A percentile compares a stretch with the other conserved stretches of the same genome.
These are phyloP conservation scores for Bradypodion ventrale DNA, from an alignment of 2,797 vertebrate species.

Conservation along the genomic window DNA sequence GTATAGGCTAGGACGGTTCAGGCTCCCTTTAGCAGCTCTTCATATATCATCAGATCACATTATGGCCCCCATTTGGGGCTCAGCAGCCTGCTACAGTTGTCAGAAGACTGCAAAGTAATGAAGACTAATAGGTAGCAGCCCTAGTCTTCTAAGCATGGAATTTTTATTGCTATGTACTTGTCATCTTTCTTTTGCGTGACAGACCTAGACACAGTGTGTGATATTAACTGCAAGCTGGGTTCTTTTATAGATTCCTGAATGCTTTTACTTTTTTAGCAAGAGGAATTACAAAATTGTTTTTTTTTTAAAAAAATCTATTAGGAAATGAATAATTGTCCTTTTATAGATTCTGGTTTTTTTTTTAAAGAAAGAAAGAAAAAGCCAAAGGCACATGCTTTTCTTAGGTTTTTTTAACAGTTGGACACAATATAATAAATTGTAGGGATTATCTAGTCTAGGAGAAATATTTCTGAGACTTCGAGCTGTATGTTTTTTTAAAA, in stretches of 20 bases:
- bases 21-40: conserved; percentile 88
- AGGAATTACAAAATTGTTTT: conserved; percentile 67
- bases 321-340: conserved; percentile 65
- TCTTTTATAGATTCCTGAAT: conserved; percentile 71
- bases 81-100: conserved; percentile 89
- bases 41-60: conserved; percentile 92
- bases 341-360: neutral
- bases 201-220: conserved; percentile 81
- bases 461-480: conserved; percentile 50
- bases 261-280: conserved; percentile 77
- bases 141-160: conserved; percentile 86
- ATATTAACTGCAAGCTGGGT: conserved; percentile 77
- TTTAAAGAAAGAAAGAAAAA: conserved; percentile 44
- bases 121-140: conserved; percentile 89
- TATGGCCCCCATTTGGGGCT: conserved; percentile 89
- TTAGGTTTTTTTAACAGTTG: conserved; percentile 55
- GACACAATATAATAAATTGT: conserved; percentile 61
- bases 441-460: conserved; percentile 50
- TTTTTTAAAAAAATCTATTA: conserved; percentile 70
- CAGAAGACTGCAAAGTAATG: conserved; percentile 90
- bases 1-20: conserved; percentile 84
- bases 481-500: conserved; percentile 44
- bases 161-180: conserved; percentile 88
- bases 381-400: conserved; percentile 52
- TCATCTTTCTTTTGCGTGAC: conserved; percentile 88